A percentile compares a stretch with the other conserved stretches of the same genome.
Conservation (phyloP, 2,113 vertebrate genomes). For the Panthera uncia region DNA sequence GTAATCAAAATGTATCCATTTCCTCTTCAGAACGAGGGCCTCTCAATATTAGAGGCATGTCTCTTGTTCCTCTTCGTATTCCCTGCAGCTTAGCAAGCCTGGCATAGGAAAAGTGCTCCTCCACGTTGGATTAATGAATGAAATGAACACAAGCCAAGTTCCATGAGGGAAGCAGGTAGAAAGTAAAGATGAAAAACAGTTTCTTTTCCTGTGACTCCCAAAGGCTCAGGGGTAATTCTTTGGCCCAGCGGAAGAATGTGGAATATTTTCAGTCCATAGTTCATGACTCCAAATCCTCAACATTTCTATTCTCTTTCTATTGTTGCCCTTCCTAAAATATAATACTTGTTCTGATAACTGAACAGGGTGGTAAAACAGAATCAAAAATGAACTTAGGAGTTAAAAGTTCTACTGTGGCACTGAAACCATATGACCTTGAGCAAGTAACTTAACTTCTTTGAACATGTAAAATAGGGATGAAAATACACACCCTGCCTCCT, state of each 20-base stretch:
- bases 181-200: background rate
- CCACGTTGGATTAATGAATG: background rate
- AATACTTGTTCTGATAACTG: background rate
- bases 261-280: background rate
- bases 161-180: background rate
- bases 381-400: background rate
- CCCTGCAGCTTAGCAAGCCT: background rate
- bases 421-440: constrained; percentile 9
- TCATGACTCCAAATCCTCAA: background rate
- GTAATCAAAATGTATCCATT: background rate
- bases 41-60: background rate
- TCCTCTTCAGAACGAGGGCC: background rate
- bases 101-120: background rate
- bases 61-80: background rate
- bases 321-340: background rate
- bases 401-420: background rate
- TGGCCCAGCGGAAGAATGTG: background rate
- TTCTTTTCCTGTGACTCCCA: background rate
- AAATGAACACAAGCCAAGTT: background rate
- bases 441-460: background rate
- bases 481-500: background rate
- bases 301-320: background rate
- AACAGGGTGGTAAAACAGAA: background rate
- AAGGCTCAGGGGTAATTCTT: background rate
- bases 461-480: background rate